Evolutionary conservation across 1,140 invertebrate species (phyloP), one percentile per base, ranked within the genome.

Genomic region (Ridgeia piscesae): DNA sequence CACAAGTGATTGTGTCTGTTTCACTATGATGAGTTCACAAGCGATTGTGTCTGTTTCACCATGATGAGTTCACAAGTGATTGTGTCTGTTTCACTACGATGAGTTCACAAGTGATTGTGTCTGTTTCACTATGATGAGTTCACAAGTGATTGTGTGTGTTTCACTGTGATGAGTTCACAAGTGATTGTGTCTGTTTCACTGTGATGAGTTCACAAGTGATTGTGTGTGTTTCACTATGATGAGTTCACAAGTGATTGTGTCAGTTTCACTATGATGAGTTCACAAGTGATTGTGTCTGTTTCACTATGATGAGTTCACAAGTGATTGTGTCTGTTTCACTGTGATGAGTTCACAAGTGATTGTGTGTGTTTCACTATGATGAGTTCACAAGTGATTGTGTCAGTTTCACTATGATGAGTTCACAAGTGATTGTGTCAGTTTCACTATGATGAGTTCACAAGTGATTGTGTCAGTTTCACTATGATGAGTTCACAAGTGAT

Each of bases 371-470:
- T 97, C 98, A 42, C n/a, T n/a, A 95, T 93, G 96, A 97, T 94
- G 97, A 98, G 95, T 96, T 99, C 93, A n/a, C 97, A 98, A 95
- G 96, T 97, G 91, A 98, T 98, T 96, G 96, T 99, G 11, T n/a
- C n/a, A n/a, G n/a, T n/a, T n/a, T n/a, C n/a, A n/a, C n/a, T n/a
- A n/a, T n/a, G n/a, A n/a, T n/a, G n/a, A n/a, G n/a, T n/a, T n/a
- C 11, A 91, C 27, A 77, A 31, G 17, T 21, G 17, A 77, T 27
- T 21, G 27, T 42, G 4, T 42, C 42, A 6, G 42, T 42, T 4
- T 42, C 42, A n/a, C 42, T 42, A 42, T 14, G 27, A 77, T 48
- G 35, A 27, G 17, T 33, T 88, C 91, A 89, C 92, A 27, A 34
- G 90, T 91, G 93, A 17, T 35, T 35, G 27, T 92, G 42, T 91